Evolutionary conservation across 2,888 invertebrate species (phyloP).

Genomic region (Alviniconcha strummeri): DNA sequence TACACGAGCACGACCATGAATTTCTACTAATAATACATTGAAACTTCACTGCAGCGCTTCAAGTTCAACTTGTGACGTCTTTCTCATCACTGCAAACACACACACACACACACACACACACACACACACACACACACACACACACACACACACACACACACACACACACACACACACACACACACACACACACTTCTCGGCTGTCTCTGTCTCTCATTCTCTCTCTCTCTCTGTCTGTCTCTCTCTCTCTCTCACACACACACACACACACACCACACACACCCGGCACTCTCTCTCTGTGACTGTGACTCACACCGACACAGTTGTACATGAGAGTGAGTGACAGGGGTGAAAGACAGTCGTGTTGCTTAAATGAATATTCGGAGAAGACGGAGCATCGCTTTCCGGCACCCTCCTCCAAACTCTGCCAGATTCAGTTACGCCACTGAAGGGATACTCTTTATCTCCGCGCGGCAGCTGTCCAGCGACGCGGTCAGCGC

Average conservation of each 20-base stretch:
- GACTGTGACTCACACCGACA: conserved; percentile 23
- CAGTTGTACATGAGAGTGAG: conserved; percentile 6
- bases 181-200: neutral
- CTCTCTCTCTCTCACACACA: neutral
- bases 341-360: neutral
- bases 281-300: conserved; percentile 10
- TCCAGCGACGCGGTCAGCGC: too few relatives aligned
- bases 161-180: neutral
- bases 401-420: too few relatives aligned
- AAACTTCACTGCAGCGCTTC: too few relatives aligned
- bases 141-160: neutral
- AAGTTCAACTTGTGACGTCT: too few relatives aligned
- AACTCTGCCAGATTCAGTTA: too few relatives aligned
- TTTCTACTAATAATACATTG: too few relatives aligned
- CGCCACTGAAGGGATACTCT: too few relatives aligned
- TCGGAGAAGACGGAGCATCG: too few relatives aligned
- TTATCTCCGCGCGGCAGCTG: too few relatives aligned
- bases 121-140: conserved; percentile 1
- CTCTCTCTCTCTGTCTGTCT: neutral
- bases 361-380: too few relatives aligned
- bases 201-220: neutral
- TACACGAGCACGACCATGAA: too few relatives aligned
- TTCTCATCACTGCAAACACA: neutral
- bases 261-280: neutral
- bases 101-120: neutral